These are phyloP conservation scores for Gobiocypris rarus DNA, from an alignment of 2,113 vertebrate species.

Conservation along the genomic window DNA sequence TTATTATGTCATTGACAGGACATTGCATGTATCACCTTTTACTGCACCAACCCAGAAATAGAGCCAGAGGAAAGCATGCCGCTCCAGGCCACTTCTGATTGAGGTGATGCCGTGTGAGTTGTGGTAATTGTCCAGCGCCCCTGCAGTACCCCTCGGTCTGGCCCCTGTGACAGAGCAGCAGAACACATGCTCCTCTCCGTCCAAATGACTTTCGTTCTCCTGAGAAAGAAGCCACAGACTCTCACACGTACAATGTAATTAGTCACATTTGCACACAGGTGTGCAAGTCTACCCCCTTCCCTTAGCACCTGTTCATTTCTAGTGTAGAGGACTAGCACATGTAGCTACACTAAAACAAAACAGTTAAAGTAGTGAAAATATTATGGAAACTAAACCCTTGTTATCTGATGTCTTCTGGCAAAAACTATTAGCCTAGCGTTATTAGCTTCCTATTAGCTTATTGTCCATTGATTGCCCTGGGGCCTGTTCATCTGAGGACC, in stretches of 20 bases:
- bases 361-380: background rate
- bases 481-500: slow-evolving; percentile 27
- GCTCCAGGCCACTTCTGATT: slow-evolving; percentile 50
- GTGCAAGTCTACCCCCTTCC: background rate
- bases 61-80: background rate
- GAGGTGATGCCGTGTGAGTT: slow-evolving; percentile 50
- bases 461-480: slow-evolving; percentile 50
- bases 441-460: slow-evolving; percentile 45
- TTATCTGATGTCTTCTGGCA: slow-evolving; percentile 5
- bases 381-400: slow-evolving; percentile 3
- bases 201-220: slow-evolving; percentile 40
- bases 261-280: slow-evolving; percentile 37
- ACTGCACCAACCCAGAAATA: background rate
- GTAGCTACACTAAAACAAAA: slow-evolving; percentile 1
- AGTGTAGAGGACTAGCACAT: background rate
- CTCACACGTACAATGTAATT: slow-evolving; percentile 38
- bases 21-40: slow-evolving; percentile 28
- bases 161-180: slow-evolving; percentile 32
- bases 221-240: slow-evolving; percentile 20
- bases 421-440: slow-evolving; percentile 3
- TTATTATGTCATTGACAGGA: background rate
- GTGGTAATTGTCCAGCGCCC: slow-evolving; percentile 57
- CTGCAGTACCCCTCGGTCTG: slow-evolving; percentile 38
- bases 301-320: background rate
- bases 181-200: slow-evolving; percentile 25